Evolutionary conservation across 1,140 invertebrate genomes (phyloP).

Genomic region (Stenopsyche tienmushanensis): DNA sequence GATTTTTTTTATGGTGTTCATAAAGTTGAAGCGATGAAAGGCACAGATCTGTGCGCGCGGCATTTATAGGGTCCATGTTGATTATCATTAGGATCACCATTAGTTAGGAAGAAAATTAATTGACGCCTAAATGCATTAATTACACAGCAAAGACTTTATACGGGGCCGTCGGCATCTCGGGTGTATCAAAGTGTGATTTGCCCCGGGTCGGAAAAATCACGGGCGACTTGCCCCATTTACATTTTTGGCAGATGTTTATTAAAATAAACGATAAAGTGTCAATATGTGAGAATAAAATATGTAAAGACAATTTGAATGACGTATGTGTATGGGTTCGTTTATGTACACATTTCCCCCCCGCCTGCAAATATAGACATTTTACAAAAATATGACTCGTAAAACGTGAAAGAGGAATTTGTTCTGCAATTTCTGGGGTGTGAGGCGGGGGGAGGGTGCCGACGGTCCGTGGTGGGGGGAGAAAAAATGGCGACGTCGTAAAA

Average conservation of each 20-base stretch:
- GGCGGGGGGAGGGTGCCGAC: slow-evolving; percentile 2
- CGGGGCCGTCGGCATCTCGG: too few species aligned
- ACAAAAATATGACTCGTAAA: slow-evolving; percentile 41
- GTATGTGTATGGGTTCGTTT: neutral
- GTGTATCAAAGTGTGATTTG: too few species aligned
- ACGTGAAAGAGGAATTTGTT: slow-evolving; percentile 39
- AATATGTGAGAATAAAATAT: too few species aligned
- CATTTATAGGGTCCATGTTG: too few species aligned
- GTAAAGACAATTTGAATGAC: slow-evolving; percentile 3
- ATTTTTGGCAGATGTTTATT: neutral
- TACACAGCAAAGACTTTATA: too few species aligned
- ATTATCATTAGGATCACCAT: too few species aligned
- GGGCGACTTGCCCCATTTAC: neutral
- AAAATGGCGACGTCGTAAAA: slow-evolving; percentile 42
- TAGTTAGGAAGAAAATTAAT: too few species aligned
- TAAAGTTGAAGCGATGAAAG: too few species aligned
- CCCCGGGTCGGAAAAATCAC: too few species aligned
- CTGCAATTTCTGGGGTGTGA: slow-evolving; percentile 3
- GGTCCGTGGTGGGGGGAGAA: slow-evolving; percentile 12
- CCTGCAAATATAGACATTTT: slow-evolving; percentile 35
- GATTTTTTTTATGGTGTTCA: too few species aligned
- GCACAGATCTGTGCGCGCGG: too few species aligned
- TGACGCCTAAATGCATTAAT: too few species aligned
- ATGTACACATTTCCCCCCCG: neutral
- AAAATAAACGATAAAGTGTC: neutral